Evolutionary conservation across 2,888 invertebrate species (phyloP), one percentile per base, ranked within the genome.

Genomic region (Linyphia triangularis): DNA sequence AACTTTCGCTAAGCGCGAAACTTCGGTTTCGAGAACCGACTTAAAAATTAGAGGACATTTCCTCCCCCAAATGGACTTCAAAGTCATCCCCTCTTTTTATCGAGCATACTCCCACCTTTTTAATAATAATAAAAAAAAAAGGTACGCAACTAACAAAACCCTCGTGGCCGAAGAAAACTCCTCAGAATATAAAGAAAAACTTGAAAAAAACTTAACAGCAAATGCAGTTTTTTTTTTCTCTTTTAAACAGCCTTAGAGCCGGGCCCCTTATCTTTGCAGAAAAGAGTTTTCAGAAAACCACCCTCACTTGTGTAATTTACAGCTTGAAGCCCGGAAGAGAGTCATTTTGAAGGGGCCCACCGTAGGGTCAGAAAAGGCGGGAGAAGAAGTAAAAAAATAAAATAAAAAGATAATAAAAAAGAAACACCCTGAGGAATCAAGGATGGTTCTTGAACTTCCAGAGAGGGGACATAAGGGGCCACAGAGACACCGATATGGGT

Each of bases 1-100:
- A 70, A 81, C 24, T 81, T 81, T 40, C 16, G 10, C 70, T 10
- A 59, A 81, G 57, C 81, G 69, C 43, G 33, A 59, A 81, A 79
- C 81, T 84, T 40, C 24, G 37, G 33, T 26, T 65, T 19, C 43
- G 6, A 28, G 61, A 28, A 40, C 30, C 70, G 78, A 63, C 67
- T 88, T 88, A 82, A 88, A 88, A 81, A 88, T 88, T 88, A 88
- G 86, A 33, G 28, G 63, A 75, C 75, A 81, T 88, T 81, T 81
- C 86, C 86, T 40, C 57, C 22, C 57, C 22, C 51, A 75, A 75
- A 67, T 70, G 75, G 57, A 65, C 75, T 51, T n/a, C 37, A 79
- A 51, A 59, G 72, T 37, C 72, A 72, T 78, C 43, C 78, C 51
- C 65, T 33, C 37, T 30, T 57, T 59, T 51, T 51, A 51, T 51